Evolutionary conservation across 2,888 invertebrate genomes (phyloP).

Genomic region (Pardosa pseudoannulata): DNA sequence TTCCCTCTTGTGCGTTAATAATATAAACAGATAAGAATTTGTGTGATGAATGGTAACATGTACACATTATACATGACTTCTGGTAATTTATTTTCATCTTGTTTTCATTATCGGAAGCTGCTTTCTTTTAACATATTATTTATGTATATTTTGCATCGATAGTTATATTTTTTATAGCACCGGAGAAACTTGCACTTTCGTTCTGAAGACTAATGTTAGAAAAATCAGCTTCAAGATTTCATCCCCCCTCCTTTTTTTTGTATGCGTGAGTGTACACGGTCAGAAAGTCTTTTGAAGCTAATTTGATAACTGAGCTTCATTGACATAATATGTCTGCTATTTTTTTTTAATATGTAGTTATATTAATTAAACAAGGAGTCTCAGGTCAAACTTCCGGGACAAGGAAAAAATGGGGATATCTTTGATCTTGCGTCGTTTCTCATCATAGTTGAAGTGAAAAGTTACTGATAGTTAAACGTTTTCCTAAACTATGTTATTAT

Average conservation of each 20-base stretch:
- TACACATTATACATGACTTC: slow-evolving; percentile 63
- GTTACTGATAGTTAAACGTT: no score
- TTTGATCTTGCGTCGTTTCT: no score
- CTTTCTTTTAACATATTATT: slow-evolving; percentile 69
- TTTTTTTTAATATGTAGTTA: no score
- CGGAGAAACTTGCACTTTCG: neutral
- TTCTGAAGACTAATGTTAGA: slow-evolving; percentile 37
- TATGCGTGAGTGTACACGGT: slow-evolving; percentile 2
- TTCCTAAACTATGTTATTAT: no score
- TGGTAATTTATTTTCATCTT: slow-evolving; percentile 69
- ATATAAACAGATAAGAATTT: slow-evolving; percentile 71
- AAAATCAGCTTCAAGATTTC: slow-evolving; percentile 22
- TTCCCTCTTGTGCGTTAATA: slow-evolving; percentile 70
- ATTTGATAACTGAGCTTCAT: slow-evolving; percentile 18
- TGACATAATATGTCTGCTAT: no score
- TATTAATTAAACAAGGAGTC: no score
- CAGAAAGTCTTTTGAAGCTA: slow-evolving; percentile 14
- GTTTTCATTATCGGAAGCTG: slow-evolving; percentile 66
- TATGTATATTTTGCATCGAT: slow-evolving; percentile 62
- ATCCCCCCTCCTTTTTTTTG: neutral
- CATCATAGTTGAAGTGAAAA: no score
- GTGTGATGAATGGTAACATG: slow-evolving; percentile 65
- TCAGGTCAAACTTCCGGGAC: no score
- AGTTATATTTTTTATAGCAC: slow-evolving; percentile 33
- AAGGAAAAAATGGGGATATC: no score